Percentiles rank a stretch among this genome's conserved stretches.
Conservation (phyloP, 2,113 vertebrate genomes). For the Protobothrops flavoviridis region DNA sequence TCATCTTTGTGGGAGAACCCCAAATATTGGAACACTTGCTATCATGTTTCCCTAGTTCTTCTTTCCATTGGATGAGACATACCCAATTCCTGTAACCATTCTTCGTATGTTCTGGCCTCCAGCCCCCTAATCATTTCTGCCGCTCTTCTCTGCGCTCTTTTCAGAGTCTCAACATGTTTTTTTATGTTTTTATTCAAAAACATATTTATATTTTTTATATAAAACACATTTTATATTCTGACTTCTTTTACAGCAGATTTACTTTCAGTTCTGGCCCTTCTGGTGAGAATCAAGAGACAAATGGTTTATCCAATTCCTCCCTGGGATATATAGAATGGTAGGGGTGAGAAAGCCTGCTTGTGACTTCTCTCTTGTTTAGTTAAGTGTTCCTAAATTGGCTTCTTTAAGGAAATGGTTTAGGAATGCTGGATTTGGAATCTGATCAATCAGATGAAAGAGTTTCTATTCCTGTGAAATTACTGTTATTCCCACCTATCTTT, state of each 20-base stretch:
- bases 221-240: neutral
- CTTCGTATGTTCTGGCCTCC: neutral
- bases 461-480: neutral
- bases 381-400: neutral
- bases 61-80: neutral
- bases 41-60: neutral
- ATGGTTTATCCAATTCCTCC: neutral
- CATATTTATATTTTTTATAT: neutral
- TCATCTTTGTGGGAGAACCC: neutral
- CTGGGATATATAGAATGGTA: neutral
- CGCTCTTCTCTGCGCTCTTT: neutral
- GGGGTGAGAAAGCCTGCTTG: neutral
- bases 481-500: neutral
- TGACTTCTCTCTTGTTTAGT: neutral
- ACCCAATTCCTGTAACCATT: neutral
- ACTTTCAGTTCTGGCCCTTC: neutral
- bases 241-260: neutral
- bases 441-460: constrained; percentile 4
- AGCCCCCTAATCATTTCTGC: neutral
- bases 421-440: neutral
- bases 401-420: neutral
- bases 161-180: neutral
- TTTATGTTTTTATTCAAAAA: neutral
- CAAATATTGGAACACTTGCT: neutral
- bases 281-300: neutral